These are phyloP conservation scores for Spea multiplicata DNA, from an alignment of 2,113 vertebrate genomes.

Conservation along the genomic window DNA sequence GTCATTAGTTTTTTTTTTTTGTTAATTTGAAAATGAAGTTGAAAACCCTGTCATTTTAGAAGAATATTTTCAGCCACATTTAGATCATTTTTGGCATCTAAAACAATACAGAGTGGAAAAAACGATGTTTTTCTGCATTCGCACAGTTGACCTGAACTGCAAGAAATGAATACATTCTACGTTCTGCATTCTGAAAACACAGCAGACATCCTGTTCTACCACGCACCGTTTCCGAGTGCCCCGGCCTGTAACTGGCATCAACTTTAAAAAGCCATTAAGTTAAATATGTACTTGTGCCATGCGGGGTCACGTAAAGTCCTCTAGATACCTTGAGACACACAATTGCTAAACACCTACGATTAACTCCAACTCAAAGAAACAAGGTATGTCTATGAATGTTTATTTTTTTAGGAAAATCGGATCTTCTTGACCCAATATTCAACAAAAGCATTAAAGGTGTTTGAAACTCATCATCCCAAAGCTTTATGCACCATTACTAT, in stretches of 20 bases:
- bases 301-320: constrained; percentile 27
- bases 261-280: background rate
- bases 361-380: too few relatives aligned
- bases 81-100: background rate
- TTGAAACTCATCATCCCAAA: background rate
- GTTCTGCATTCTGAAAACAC: background rate
- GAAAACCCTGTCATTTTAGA: too few relatives aligned
- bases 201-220: constrained; percentile 31
- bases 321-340: background rate
- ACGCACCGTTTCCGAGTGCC: constrained; percentile 23
- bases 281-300: constrained; percentile 13
- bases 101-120: background rate
- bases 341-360: background rate
- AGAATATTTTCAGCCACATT: too few relatives aligned
- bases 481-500: background rate
- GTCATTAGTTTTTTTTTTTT: too few relatives aligned
- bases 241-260: constrained; percentile 6
- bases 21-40: too few relatives aligned
- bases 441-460: too few relatives aligned
- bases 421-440: too few relatives aligned
- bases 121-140: background rate
- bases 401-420: too few relatives aligned
- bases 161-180: background rate
- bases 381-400: too few relatives aligned
- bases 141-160: background rate